Evolutionary conservation across 2,888 invertebrate species (phyloP).

Genomic region (Zeuzera pyrina): DNA sequence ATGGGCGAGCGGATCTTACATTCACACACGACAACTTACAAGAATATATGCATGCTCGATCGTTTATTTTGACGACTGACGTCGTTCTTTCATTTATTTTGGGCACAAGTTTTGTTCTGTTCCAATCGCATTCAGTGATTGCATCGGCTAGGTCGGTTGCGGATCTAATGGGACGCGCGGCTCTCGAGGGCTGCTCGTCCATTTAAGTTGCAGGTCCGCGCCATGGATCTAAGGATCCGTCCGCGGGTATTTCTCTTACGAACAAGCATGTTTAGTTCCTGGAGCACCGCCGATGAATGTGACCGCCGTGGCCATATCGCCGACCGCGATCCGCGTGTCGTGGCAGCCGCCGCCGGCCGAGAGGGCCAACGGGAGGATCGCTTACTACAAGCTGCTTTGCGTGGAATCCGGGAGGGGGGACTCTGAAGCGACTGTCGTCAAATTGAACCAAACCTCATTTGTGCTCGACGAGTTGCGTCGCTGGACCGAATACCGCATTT

Average conservation of each 20-base stretch:
- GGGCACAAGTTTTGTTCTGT: slow-evolving; percentile 53
- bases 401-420: slow-evolving; percentile 89
- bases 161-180: slow-evolving; percentile 31
- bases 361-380: slow-evolving; percentile 92
- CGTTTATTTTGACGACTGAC: slow-evolving; percentile 31
- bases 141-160: slow-evolving; percentile 48
- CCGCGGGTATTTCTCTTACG: slow-evolving; percentile 24
- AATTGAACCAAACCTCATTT: slow-evolving; percentile 84
- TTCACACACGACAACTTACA: slow-evolving; percentile 32
- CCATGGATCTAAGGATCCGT: slow-evolving; percentile 16
- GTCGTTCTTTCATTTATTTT: slow-evolving; percentile 42
- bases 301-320: slow-evolving; percentile 88
- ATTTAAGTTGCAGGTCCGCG: slow-evolving; percentile 46
- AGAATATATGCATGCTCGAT: slow-evolving; percentile 47
- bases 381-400: slow-evolving; percentile 95
- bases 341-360: slow-evolving; percentile 96
- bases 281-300: slow-evolving; percentile 97
- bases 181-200: slow-evolving; percentile 17
- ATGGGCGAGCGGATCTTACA: slow-evolving; percentile 65
- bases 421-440: slow-evolving; percentile 86
- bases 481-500: slow-evolving; percentile 97
- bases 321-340: slow-evolving; percentile 89
- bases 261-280: slow-evolving; percentile 83
- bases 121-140: slow-evolving; percentile 72
- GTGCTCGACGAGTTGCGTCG: slow-evolving; percentile 91